A percentile compares a stretch with the other conserved stretches of the same genome.
Conservation (phyloP, 2,113 vertebrate genomes). For the Microcebus murinus region DNA sequence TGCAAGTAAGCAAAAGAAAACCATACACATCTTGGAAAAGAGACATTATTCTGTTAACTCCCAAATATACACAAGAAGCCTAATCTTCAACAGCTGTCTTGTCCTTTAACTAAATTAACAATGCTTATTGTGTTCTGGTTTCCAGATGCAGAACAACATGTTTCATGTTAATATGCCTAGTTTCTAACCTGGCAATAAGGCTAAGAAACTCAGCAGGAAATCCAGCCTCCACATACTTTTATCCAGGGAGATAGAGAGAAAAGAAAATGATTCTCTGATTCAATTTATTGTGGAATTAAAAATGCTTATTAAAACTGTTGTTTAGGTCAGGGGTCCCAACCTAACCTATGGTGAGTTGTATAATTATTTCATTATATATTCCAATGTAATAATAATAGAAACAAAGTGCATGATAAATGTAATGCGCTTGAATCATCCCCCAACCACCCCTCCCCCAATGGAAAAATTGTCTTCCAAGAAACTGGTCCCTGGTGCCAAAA, state of each 20-base stretch:
- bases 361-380: too few relatives aligned
- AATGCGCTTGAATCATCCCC: too few relatives aligned
- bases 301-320: slow-evolving; percentile 18
- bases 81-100: slow-evolving; percentile 67
- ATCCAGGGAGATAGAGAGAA: slow-evolving; percentile 3
- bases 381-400: too few relatives aligned
- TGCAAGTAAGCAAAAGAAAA: slow-evolving; percentile 76
- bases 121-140: slow-evolving; percentile 69
- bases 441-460: too few relatives aligned
- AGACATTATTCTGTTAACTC: slow-evolving; percentile 58
- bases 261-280: slow-evolving; percentile 25
- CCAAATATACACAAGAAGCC: background rate
- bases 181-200: slow-evolving; percentile 31
- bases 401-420: too few relatives aligned
- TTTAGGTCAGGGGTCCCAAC: background rate
- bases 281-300: slow-evolving; percentile 7
- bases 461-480: too few relatives aligned
- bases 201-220: slow-evolving; percentile 46
- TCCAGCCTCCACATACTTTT: background rate
- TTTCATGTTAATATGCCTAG: background rate
- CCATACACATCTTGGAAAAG: background rate
- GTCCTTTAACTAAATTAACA: slow-evolving; percentile 57
- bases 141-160: slow-evolving; percentile 53
- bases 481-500: too few relatives aligned
- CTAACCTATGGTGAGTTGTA: too few relatives aligned